Evolutionary conservation across 2,888 invertebrate genomes (phyloP).

Genomic region (Acanthacorydalis orientalis): DNA sequence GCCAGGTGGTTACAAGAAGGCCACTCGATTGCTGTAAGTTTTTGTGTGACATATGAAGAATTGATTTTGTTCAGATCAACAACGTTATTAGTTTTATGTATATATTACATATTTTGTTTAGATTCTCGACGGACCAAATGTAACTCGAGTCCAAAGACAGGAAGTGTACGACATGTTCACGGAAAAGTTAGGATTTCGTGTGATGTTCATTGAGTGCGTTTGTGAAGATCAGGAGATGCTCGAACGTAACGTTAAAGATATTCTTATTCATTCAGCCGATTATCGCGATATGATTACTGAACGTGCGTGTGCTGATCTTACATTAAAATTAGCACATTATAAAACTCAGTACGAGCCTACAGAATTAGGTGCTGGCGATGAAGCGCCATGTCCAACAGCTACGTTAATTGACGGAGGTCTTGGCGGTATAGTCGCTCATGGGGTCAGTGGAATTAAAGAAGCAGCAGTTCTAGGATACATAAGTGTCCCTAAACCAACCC

Average conservation of each 20-base stretch:
- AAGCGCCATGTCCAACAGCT: conserved; percentile 30
- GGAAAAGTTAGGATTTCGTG: conserved; percentile 58
- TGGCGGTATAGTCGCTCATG: conserved; percentile 51
- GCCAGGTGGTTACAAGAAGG: conserved; percentile 60
- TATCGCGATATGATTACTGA: conserved; percentile 66
- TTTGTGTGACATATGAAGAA: background rate
- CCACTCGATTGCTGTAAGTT: conserved; percentile 65
- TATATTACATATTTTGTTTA: conserved; percentile 21
- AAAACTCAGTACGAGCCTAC: conserved; percentile 65
- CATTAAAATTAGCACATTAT: conserved; percentile 71
- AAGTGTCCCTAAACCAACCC: conserved; percentile 66
- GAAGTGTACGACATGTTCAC: conserved; percentile 58
- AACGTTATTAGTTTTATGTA: background rate
- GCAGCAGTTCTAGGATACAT: conserved; percentile 74
- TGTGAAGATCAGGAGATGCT: conserved; percentile 63
- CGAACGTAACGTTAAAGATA: conserved; percentile 58
- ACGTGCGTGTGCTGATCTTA: conserved; percentile 63
- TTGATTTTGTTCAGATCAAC: background rate
- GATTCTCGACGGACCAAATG: conserved; percentile 90
- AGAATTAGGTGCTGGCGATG: conserved; percentile 30
- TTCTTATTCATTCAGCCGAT: conserved; percentile 73
- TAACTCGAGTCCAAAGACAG: conserved; percentile 63
- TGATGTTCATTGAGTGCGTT: conserved; percentile 83
- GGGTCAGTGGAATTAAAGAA: conserved; percentile 63
- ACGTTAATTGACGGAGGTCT: conserved; percentile 39